A percentile compares a stretch with the other conserved stretches of the same genome.
Conservation (phyloP, 2,113 vertebrate genomes). For the Phycodurus eques region DNA sequence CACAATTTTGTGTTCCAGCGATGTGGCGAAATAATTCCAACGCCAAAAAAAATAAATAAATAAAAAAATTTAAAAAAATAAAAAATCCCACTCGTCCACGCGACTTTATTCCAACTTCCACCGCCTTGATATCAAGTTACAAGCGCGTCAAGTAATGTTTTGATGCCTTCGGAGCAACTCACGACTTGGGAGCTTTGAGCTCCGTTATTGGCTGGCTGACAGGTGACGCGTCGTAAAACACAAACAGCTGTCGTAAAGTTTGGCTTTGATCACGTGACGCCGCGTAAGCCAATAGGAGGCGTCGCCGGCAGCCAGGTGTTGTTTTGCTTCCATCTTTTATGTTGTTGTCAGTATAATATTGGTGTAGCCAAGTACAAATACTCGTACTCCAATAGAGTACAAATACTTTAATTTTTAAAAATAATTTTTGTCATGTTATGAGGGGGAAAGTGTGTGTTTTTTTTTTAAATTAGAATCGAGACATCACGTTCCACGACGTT, state of each 20-base stretch:
- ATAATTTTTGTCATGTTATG: too few relatives aligned
- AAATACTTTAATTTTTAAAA: too few relatives aligned
- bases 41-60: not conserved
- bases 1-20: conserved; percentile 43
- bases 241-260: not conserved
- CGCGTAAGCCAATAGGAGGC: not conserved
- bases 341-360: not conserved
- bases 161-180: not conserved
- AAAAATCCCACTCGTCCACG: not conserved
- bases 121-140: conserved; percentile 71
- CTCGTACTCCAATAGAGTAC: not conserved
- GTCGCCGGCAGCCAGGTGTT: not conserved
- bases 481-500: too few relatives aligned
- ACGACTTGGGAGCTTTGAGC: not conserved
- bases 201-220: not conserved
- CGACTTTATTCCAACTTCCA: conserved; percentile 58
- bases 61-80: not conserved
- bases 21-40: conserved; percentile 70
- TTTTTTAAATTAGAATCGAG: too few relatives aligned
- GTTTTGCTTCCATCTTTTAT: not conserved
- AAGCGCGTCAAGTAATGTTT: conserved; percentile 15
- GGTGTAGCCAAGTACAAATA: not conserved
- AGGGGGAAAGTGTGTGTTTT: too few relatives aligned
- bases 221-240: not conserved
- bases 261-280: not conserved